Base-by-base conservation (phyloP, 2,888 invertebrate species). In the Sipunculus nudus region DNA sequence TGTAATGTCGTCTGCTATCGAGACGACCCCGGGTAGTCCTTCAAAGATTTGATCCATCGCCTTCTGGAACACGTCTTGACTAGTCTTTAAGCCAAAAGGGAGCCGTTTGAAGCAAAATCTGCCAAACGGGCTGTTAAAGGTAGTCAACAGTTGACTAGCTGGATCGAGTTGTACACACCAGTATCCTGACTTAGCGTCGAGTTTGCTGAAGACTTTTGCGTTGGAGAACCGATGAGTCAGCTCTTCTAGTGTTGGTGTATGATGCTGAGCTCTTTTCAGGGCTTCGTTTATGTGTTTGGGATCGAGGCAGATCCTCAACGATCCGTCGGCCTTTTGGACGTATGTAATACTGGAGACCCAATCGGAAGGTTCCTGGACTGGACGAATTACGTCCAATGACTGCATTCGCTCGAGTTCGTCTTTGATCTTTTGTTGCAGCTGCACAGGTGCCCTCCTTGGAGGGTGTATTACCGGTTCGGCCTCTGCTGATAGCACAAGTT, bases 181-280 rank as follows among this genome's bases (percentile, higher is more conserved):
- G 35, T 59, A 67, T 10, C 64, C 67, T 29, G 39, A 26, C 52
- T 61, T 65, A 8, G 63, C 63, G 35, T 61, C 63, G 2, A 59
- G 41, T n/a, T 56, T 66, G 35, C 41, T 31, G 29, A 65, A 65
- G 43, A 50, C 46, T 28, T 16, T 54, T 13, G 60, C 53, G 16
- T 48, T 55, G 31, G 47, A 46, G 10, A 65, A 43, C 46, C 58
- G 53, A 25, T 49, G 46, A 16, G 39, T 43, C 10, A 64, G 47
- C 39, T 64, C 56, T 32, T 64, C 65, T n/a, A 63, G 16, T 2
- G 63, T 64, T 45, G 56, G 60, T 13, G 47, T 43, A 19, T 29
- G 29, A 31, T 55, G 60, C 25, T 54, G 43, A 16, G 40, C 23
- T 31, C 65, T n/a, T 31, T 63, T 63, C 4, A 64, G 25, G 13